These are phyloP conservation scores for Merluccius polli DNA, from an alignment of 2,797 vertebrate genomes.

Conservation along the genomic window DNA sequence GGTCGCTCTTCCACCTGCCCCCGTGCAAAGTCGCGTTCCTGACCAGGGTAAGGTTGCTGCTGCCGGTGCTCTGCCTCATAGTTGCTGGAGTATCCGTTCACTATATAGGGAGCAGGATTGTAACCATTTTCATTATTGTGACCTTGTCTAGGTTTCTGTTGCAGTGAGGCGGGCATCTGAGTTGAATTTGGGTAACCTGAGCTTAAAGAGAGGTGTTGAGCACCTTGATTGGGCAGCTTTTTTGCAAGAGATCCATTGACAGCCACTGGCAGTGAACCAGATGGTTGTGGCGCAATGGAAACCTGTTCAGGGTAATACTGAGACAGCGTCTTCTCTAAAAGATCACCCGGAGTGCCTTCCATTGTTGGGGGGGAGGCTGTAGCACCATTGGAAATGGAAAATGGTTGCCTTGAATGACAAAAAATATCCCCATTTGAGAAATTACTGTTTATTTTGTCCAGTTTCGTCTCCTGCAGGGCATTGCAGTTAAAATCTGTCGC, in stretches of 20 bases:
- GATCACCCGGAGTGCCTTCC: constrained; percentile 81
- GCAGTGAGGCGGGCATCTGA: constrained; percentile 80
- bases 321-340: constrained; percentile 89
- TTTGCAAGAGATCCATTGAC: constrained; percentile 78
- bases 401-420: constrained; percentile 77
- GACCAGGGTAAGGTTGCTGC: constrained; percentile 52
- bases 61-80: constrained; percentile 71
- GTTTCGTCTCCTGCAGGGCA: constrained; percentile 71
- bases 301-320: constrained; percentile 89
- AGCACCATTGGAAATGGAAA: constrained; percentile 89
- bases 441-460: constrained; percentile 70
- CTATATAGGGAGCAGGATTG: constrained; percentile 64
- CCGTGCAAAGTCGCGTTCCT: constrained; percentile 54
- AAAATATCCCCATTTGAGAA: constrained; percentile 81
- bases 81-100: constrained; percentile 76
- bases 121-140: constrained; percentile 73
- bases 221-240: constrained; percentile 73
- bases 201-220: constrained; percentile 79
- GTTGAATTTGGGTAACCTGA: constrained; percentile 84
- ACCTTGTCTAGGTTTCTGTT: constrained; percentile 67
- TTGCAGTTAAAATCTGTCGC: constrained; percentile 68
- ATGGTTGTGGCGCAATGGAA: constrained; percentile 84
- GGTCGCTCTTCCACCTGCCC: constrained; percentile 70
- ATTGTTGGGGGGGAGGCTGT: constrained; percentile 81
- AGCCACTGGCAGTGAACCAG: constrained; percentile 78